phyloP scores from a whole-genome alignment of 2,888 invertebrate species.

The Cryptus viduatorius region DNA sequence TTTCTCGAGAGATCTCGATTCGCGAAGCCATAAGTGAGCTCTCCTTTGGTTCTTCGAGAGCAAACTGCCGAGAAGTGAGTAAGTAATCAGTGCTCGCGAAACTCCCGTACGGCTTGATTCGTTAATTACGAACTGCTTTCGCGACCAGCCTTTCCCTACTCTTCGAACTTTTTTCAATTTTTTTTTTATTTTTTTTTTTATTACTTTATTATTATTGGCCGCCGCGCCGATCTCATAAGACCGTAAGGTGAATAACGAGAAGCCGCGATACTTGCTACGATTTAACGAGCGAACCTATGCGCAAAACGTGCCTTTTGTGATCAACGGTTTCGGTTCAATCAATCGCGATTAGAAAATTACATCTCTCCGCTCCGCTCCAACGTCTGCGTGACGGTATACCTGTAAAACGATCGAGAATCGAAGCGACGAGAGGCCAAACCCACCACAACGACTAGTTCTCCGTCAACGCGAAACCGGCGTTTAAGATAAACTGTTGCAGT shows the following conservation, averaged over 20 bases:
- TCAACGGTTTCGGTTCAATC: conserved; percentile 64
- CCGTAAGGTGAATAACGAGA: background rate
- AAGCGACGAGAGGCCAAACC: conserved; percentile 10
- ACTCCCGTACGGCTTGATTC: conserved; percentile 7
- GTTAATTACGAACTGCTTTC: conserved; percentile 38
- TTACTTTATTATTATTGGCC: too few species aligned
- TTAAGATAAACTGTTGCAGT: conserved; percentile 55
- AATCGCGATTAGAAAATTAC: conserved; percentile 62
- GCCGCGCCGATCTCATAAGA: background rate
- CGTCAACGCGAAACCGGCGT: conserved; percentile 53
- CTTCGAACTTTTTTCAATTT: background rate
- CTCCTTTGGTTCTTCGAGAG: background rate
- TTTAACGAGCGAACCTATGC: background rate
- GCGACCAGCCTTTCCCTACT: background rate
- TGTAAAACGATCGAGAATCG: conserved; percentile 28
- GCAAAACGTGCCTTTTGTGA: conserved; percentile 4
- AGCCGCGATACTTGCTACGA: background rate
- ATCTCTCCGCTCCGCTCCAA: background rate
- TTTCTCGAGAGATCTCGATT: conserved; percentile 43
- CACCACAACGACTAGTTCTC: conserved; percentile 1
- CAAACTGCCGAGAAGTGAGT: background rate
- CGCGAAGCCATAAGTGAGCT: conserved; percentile 16
- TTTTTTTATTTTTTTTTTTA: too few species aligned
- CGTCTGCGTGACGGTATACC: conserved; percentile 9
- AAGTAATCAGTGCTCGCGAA: conserved; percentile 13